Percentiles rank a stretch among this genome's conserved stretches.
Conservation (phyloP, 1,140 invertebrate genomes). For the Tetramorium alpestre region DNA sequence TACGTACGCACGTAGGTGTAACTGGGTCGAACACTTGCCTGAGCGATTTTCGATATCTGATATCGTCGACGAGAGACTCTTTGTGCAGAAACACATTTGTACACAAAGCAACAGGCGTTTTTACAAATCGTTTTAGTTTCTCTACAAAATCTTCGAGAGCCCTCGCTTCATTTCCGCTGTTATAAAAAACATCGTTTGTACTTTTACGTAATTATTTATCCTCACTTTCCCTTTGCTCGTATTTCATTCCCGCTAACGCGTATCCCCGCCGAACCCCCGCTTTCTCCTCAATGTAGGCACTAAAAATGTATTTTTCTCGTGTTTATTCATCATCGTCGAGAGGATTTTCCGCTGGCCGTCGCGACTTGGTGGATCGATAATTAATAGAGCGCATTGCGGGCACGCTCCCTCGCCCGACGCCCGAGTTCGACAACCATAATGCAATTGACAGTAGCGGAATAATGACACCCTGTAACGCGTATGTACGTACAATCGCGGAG, state of each 20-base stretch:
- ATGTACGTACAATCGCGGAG: background rate
- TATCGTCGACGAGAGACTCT: slow-evolving; percentile 20
- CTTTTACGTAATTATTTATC: background rate
- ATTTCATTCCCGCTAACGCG: background rate
- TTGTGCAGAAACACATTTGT: slow-evolving; percentile 20
- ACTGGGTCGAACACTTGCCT: slow-evolving; percentile 1
- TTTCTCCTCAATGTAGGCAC: no score
- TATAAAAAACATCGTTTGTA: background rate
- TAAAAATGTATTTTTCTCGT: background rate
- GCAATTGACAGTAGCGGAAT: background rate
- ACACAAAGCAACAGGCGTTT: slow-evolving; percentile 26
- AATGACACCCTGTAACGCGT: background rate
- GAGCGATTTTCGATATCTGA: slow-evolving; percentile 41
- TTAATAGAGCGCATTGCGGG: background rate
- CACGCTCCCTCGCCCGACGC: background rate
- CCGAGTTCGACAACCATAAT: background rate
- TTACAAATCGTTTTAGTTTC: slow-evolving; percentile 12
- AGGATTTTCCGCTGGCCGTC: background rate
- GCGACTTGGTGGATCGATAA: background rate
- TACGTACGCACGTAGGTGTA: background rate
- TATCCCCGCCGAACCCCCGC: background rate
- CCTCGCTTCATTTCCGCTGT: background rate
- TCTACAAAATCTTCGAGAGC: background rate
- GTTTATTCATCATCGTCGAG: background rate
- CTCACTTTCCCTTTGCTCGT: background rate